Evolutionary conservation across 2,113 vertebrate genomes (phyloP).

Genomic region (Microtus oregoni): DNA sequence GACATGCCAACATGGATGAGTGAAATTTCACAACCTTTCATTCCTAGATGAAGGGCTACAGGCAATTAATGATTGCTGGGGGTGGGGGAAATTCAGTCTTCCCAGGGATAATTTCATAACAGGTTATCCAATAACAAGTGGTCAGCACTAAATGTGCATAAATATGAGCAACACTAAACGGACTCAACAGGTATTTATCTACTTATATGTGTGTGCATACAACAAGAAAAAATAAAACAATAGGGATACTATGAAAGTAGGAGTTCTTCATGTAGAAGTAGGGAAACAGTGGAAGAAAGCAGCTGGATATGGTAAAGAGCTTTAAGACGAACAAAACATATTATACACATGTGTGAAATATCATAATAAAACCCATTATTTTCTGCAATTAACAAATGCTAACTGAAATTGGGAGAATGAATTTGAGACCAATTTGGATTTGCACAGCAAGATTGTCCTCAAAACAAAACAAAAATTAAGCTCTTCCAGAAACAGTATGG

Average conservation of each 20-base stretch:
- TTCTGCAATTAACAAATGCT: neutral
- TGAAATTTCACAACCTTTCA: neutral
- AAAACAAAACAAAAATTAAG: slow-evolving; percentile 10
- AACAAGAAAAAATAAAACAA: neutral
- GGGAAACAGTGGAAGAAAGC: neutral
- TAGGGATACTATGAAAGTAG: neutral
- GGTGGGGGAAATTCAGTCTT: neutral
- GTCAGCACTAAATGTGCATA: neutral
- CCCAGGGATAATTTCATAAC: neutral
- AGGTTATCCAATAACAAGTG: neutral
- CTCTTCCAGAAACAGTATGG: slow-evolving; percentile 23
- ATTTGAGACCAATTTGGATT: neutral
- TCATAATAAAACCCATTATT: neutral
- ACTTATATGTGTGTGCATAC: neutral
- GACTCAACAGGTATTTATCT: neutral
- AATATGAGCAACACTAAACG: neutral
- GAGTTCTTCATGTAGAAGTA: neutral
- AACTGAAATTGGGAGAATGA: neutral
- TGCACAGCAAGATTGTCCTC: neutral
- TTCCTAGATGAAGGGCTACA: neutral
- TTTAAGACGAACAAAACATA: neutral
- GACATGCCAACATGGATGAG: neutral
- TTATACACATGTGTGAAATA: neutral
- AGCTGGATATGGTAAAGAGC: neutral
- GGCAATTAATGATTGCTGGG: neutral